A percentile compares a stretch with the other conserved stretches of the same genome.
Evolutionary conservation across 2,888 invertebrate genomes (phyloP).

Genomic region (Poecilobothrus nobilitatus): DNA sequence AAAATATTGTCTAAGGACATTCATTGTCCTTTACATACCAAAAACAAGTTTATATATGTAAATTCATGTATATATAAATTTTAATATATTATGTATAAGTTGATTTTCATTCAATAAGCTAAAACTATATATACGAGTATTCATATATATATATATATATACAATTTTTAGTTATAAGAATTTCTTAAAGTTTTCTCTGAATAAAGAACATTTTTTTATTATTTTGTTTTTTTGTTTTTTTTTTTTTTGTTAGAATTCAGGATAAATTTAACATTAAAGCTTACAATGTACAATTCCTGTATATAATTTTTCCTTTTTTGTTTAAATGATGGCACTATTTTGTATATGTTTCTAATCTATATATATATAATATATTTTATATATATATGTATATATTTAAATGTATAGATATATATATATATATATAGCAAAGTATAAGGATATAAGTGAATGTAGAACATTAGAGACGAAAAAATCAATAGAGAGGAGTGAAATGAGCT

Average conservation of each 20-base stretch:
- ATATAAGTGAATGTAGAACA: not conserved
- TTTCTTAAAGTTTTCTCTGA: not conserved
- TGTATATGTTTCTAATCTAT: not conserved
- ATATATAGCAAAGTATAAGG: not conserved
- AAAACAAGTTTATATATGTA: too few relatives aligned
- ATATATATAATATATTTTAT: not conserved
- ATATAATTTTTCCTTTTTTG: not conserved
- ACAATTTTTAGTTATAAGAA: too few relatives aligned
- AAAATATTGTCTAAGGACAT: too few relatives aligned
- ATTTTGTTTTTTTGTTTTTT: not conserved
- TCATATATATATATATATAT: too few relatives aligned
- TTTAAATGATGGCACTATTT: not conserved
- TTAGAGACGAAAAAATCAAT: not conserved
- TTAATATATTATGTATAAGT: too few relatives aligned
- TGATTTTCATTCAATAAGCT: too few relatives aligned
- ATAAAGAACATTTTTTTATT: not conserved
- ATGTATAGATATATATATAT: not conserved
- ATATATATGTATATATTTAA: not conserved
- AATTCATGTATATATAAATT: too few relatives aligned
- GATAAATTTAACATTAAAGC: constrained; percentile 1
- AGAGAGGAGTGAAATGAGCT: not conserved
- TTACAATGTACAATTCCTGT: not conserved
- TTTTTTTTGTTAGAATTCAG: not conserved
- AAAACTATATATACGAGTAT: too few relatives aligned
- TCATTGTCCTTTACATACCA: too few relatives aligned